phyloP scores from a whole-genome alignment of 2,888 invertebrate species.

The Eretmocerus hayati region DNA sequence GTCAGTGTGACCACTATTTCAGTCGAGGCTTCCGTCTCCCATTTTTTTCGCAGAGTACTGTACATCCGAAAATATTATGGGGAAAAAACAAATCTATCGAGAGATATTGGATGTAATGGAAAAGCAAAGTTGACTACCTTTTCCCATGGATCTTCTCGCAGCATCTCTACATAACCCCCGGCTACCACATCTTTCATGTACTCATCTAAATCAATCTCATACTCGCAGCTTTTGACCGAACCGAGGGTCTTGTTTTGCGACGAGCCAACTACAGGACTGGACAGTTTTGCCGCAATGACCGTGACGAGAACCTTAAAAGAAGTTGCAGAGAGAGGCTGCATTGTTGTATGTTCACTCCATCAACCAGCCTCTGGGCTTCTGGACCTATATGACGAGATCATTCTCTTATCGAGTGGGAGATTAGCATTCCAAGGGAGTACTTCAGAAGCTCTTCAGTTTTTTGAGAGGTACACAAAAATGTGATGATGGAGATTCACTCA shows the following conservation, averaged over 20 bases:
- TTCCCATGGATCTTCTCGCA: too few relatives aligned
- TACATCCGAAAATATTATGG: too few relatives aligned
- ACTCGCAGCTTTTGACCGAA: slow-evolving; percentile 81
- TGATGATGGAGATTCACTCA: too few relatives aligned
- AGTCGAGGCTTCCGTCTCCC: too few relatives aligned
- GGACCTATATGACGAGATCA: slow-evolving; percentile 72
- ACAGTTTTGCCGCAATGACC: slow-evolving; percentile 79
- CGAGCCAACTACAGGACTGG: slow-evolving; percentile 88
- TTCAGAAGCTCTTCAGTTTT: slow-evolving; percentile 62
- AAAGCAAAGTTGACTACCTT: too few relatives aligned
- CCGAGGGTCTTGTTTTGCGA: slow-evolving; percentile 88
- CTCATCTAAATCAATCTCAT: too few relatives aligned
- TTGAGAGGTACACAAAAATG: slow-evolving; percentile 53
- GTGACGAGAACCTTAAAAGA: slow-evolving; percentile 66
- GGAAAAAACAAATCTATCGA: too few relatives aligned
- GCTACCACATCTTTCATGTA: too few relatives aligned
- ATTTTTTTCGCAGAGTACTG: too few relatives aligned
- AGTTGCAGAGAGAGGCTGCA: slow-evolving; percentile 62
- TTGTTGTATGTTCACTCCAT: slow-evolving; percentile 82
- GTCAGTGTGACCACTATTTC: too few relatives aligned
- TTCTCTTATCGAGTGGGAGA: slow-evolving; percentile 70
- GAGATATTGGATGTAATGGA: too few relatives aligned
- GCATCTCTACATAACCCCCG: too few relatives aligned
- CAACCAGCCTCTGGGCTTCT: slow-evolving; percentile 85
- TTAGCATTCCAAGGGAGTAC: slow-evolving; percentile 73